Evolutionary conservation across 1,140 invertebrate species (phyloP).

Genomic region (Aphaenogaster floridana): DNA sequence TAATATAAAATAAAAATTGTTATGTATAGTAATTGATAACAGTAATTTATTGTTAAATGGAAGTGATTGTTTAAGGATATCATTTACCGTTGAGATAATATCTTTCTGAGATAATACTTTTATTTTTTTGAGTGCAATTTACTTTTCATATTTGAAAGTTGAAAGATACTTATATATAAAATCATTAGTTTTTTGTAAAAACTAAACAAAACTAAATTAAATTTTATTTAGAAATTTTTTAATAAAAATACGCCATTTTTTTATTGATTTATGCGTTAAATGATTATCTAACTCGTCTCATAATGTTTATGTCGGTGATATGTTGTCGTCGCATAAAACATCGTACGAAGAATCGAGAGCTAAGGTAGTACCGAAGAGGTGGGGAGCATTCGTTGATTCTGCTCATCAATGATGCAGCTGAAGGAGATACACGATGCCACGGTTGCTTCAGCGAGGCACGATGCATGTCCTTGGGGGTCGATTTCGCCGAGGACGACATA

Average conservation of each 20-base stretch:
- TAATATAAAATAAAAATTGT: not conserved
- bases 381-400: slow-evolving; percentile 45
- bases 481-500: slow-evolving; percentile 81
- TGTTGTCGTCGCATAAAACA: slow-evolving; percentile 64
- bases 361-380: slow-evolving; percentile 18
- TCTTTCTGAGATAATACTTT: not conserved
- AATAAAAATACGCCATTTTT: slow-evolving; percentile 4
- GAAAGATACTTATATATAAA: no score
- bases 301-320: not conserved
- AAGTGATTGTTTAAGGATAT: not conserved
- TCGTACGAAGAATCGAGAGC: slow-evolving; percentile 64
- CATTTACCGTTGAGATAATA: no score
- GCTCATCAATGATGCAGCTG: slow-evolving; percentile 85
- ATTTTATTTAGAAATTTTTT: not conserved
- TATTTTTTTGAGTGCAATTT: not conserved
- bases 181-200: not conserved
- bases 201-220: not conserved
- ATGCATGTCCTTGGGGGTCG: slow-evolving; percentile 82
- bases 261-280: not conserved
- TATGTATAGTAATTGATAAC: not conserved
- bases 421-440: slow-evolving; percentile 81
- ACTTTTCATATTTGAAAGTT: not conserved
- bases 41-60: not conserved
- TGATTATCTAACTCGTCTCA: not conserved
- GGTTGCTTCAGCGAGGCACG: slow-evolving; percentile 54